These are phyloP conservation scores for Enteromius thamalakanensis DNA, from an alignment of 2,797 vertebrate species.

Conservation along the genomic window DNA sequence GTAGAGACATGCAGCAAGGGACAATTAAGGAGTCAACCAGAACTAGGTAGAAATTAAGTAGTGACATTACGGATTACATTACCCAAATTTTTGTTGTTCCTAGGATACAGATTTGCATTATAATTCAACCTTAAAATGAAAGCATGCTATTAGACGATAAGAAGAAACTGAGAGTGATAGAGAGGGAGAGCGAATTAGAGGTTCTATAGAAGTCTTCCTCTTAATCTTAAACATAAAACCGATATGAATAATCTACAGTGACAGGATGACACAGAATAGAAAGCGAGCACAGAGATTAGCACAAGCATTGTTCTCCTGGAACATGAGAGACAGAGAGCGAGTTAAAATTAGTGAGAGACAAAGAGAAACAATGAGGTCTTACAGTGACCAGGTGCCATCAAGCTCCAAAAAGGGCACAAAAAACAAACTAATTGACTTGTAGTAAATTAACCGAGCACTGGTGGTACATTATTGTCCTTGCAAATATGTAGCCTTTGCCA, in stretches of 20 bases:
- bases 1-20: background rate
- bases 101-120: background rate
- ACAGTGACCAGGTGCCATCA: background rate
- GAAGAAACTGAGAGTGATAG: constrained; percentile 50
- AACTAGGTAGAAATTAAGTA: background rate
- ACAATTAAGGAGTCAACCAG: background rate
- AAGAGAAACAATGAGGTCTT: constrained; percentile 9
- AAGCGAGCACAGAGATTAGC: constrained; percentile 54
- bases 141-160: constrained; percentile 3
- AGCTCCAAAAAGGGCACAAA: background rate
- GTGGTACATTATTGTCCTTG: background rate
- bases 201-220: constrained; percentile 57
- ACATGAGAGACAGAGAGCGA: constrained; percentile 40
- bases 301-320: constrained; percentile 19
- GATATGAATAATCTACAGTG: constrained; percentile 61
- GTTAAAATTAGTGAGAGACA: constrained; percentile 1
- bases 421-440: background rate
- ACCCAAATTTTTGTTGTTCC: background rate
- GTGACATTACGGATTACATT: background rate
- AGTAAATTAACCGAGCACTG: background rate
- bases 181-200: constrained; percentile 14
- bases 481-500: background rate
- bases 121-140: background rate
- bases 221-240: constrained; percentile 64
- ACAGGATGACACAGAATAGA: constrained; percentile 45